Base-by-base conservation (phyloP, 2,113 vertebrate genomes). In the Andinoacara biseriatus region DNA sequence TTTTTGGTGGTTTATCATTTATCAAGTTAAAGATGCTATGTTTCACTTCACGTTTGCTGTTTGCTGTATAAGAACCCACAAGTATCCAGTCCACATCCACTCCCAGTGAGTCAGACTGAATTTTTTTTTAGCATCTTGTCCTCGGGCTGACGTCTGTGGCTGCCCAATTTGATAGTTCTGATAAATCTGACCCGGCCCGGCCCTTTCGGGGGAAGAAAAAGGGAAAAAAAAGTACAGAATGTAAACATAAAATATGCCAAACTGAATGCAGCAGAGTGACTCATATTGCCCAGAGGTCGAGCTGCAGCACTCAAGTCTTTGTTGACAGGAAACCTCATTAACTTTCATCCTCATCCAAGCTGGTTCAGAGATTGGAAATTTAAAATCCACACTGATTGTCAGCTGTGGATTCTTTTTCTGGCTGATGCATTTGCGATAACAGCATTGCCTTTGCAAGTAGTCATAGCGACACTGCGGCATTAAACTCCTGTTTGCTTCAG, bases 321-420 rank as follows among this genome's bases (percentile, higher is more conserved):
- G 46, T 54, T 72, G 88, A 86, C 76, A 35, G 78, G 81, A 83
- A 89, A 89, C 74, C 88, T 90, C 86, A 90, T 92, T 92, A 86
- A 89, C 87, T 87, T 87, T 78, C 72, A 89, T 86, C 85, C 78
- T 86, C 61, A 52, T 52, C 46, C 46, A 2, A 72, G 67, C 18
- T 59, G n/a, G 67, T 74, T 75, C 76, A 75, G 46, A 80, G 76
- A 86, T 87, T 74, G 75, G 74, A 78, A 33, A 60, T 78, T 85
- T 86, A 54, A 76, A 86, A 88, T 86, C 72, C 26, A 5, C 8
- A 20, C 78, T 87, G 79, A 82, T 69, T 74, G 31, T n/a, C 15
- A 57, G 38, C 76, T 86, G 43, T 75, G 83, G 59, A 74, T 85
- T 74, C 62, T 74, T 35, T n/a, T 38, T 76, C 57, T 29, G 57